phyloP scores from a whole-genome alignment of 2,888 invertebrate species.

The Parthenolecanium corni region DNA sequence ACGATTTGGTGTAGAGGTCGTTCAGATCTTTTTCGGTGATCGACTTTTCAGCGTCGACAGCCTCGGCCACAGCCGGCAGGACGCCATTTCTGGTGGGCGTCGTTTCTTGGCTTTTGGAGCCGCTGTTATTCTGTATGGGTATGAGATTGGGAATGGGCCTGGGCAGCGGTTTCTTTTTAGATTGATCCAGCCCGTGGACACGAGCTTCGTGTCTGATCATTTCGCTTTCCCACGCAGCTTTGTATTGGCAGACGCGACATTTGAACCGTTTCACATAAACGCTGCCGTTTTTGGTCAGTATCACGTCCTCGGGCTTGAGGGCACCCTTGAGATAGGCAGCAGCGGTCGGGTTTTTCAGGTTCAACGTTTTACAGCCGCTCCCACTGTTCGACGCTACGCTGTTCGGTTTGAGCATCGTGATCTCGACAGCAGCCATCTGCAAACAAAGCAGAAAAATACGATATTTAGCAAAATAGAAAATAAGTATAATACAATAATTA shows the following conservation, averaged over 20 bases:
- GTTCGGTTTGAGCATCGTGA: constrained; percentile 24
- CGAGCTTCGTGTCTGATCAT: constrained; percentile 45
- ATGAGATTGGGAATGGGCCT: constrained; percentile 65
- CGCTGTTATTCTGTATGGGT: constrained; percentile 43
- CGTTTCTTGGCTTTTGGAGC: neutral
- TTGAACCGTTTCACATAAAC: constrained; percentile 31
- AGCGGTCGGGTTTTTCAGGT: constrained; percentile 19
- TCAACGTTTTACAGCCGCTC: constrained; percentile 9
- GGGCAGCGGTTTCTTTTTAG: constrained; percentile 33
- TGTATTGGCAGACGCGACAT: constrained; percentile 37
- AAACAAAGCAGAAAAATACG: neutral
- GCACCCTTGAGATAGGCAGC: constrained; percentile 23
- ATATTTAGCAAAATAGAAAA: neutral
- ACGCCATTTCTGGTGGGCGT: neutral
- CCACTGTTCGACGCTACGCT: neutral
- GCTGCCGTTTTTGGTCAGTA: constrained; percentile 22
- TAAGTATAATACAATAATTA: no score
- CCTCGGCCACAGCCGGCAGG: neutral
- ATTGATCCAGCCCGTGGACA: constrained; percentile 37
- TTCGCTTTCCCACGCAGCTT: constrained; percentile 40
- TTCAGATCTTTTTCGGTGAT: constrained; percentile 42
- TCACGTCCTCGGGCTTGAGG: constrained; percentile 22
- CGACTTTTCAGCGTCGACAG: neutral
- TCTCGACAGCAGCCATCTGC: constrained; percentile 26
- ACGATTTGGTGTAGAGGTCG: constrained; percentile 40